A percentile compares a stretch with the other conserved stretches of the same genome.
These are phyloP conservation scores for Physeter macrocephalus DNA, from an alignment of 2,113 vertebrate species.

Conservation along the genomic window DNA sequence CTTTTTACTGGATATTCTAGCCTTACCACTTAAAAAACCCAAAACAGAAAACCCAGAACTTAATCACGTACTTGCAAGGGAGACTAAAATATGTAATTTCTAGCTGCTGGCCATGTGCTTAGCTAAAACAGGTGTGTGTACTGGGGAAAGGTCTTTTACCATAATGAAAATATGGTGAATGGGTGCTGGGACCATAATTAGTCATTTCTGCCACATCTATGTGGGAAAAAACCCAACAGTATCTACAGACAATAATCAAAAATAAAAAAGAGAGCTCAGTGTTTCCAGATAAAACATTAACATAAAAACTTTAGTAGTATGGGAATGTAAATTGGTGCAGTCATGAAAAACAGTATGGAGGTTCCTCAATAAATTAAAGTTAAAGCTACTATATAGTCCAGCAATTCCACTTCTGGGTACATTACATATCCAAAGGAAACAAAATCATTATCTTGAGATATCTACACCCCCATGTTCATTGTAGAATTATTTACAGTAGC, in stretches of 20 bases:
- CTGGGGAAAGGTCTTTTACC: neutral
- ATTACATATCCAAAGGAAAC: neutral
- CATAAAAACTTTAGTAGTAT: neutral
- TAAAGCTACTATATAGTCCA: neutral
- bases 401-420: neutral
- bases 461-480: neutral
- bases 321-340: neutral
- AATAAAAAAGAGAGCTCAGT: neutral
- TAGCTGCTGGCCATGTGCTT: neutral
- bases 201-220: neutral
- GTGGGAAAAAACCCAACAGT: neutral
- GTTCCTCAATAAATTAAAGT: neutral
- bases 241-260: neutral
- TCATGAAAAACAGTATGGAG: neutral
- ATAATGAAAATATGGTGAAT: neutral
- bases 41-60: neutral
- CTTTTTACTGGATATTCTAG: neutral
- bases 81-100: neutral
- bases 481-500: neutral
- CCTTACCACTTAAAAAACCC: neutral
- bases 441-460: neutral
- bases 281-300: constrained; percentile 7
- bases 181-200: neutral
- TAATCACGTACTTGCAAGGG: neutral
- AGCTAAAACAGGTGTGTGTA: neutral